A percentile compares a stretch with the other conserved stretches of the same genome.
These are phyloP conservation scores for Gallinago paraguaiae DNA, from an alignment of 2,113 vertebrate species.

Conservation along the genomic window DNA sequence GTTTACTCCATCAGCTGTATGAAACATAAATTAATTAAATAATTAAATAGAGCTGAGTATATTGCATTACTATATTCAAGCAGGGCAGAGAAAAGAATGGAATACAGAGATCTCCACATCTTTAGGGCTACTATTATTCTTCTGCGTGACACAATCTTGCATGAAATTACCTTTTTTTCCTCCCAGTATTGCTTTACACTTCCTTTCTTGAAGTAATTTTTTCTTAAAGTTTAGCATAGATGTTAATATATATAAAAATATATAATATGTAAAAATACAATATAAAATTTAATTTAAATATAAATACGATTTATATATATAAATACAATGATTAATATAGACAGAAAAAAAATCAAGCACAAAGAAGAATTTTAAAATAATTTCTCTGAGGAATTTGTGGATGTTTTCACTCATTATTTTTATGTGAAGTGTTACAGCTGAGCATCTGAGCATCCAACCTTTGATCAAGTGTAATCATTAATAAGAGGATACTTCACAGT, in stretches of 20 bases:
- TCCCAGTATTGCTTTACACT: neutral
- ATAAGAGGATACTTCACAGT: neutral
- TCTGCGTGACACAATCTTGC: neutral
- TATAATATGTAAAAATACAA: neutral
- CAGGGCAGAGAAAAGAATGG: neutral
- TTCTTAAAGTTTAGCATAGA: neutral
- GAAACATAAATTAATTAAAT: neutral
- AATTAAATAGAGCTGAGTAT: neutral
- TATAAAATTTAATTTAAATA: neutral
- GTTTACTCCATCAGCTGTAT: neutral
- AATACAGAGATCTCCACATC: neutral
- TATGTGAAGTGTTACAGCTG: neutral
- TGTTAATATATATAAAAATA: neutral
- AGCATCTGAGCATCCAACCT: neutral
- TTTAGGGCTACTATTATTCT: neutral
- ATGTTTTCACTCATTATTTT: neutral
- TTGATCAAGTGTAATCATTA: neutral
- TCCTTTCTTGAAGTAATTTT: neutral
- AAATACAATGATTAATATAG: neutral
- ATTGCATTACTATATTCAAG: neutral
- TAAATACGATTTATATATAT: neutral
- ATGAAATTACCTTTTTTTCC: neutral
- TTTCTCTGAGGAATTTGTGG: neutral
- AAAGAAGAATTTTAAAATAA: neutral
- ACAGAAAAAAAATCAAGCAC: neutral